Evolutionary conservation across 2,113 vertebrate genomes (phyloP).

Genomic region (Mungos mungo): DNA sequence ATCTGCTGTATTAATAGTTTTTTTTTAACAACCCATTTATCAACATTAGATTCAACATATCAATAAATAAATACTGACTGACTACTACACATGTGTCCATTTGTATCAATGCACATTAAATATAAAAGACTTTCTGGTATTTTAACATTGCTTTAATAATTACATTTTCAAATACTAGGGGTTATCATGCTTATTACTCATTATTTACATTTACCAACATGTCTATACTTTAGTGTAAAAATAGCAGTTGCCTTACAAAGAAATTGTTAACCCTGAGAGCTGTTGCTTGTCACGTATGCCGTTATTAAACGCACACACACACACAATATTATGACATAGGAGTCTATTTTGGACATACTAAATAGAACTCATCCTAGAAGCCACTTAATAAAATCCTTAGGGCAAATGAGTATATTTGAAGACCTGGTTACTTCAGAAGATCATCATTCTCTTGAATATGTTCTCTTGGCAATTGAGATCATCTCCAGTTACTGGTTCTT

Average conservation of each 20-base stretch:
- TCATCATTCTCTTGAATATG: conserved; percentile 54
- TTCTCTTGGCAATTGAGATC: conserved; percentile 44
- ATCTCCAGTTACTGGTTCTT: conserved; percentile 25
- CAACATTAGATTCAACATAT: conserved; percentile 3
- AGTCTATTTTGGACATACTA: conserved; percentile 64
- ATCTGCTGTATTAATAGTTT: neutral
- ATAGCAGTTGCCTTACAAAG: conserved; percentile 47
- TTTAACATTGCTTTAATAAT: conserved; percentile 52
- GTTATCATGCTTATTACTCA: conserved; percentile 48
- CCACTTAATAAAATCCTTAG: conserved; percentile 63
- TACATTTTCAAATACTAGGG: conserved; percentile 37
- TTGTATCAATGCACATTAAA: conserved; percentile 26
- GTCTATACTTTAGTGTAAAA: conserved; percentile 55
- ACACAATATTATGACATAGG: conserved; percentile 36
- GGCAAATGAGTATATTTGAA: conserved; percentile 57
- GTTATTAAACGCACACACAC: conserved; percentile 13
- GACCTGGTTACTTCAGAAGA: conserved; percentile 55
- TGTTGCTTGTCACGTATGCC: conserved; percentile 42
- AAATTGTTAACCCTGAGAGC: conserved; percentile 52
- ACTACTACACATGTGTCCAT: neutral
- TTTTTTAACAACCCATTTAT: conserved; percentile 42
- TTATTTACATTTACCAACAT: conserved; percentile 45
- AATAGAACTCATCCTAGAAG: conserved; percentile 62
- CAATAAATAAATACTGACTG: conserved; percentile 3
- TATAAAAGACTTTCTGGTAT: conserved; percentile 5